Percentiles rank a stretch among this genome's conserved stretches.
These are phyloP conservation scores for Caloenas nicobarica DNA, from an alignment of 2,113 vertebrate species.

Conservation along the genomic window DNA sequence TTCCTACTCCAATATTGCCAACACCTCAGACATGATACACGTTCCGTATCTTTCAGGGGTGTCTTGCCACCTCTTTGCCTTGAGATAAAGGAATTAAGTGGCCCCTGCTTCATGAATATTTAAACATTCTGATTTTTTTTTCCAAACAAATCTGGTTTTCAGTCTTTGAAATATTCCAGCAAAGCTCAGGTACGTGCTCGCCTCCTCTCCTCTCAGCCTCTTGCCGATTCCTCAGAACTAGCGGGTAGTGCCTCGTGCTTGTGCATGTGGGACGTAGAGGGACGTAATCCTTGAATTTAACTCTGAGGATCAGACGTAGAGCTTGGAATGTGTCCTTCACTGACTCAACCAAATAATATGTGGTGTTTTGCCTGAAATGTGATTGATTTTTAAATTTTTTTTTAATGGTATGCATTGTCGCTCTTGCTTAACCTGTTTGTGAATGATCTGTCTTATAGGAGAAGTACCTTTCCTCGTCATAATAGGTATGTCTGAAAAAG, in stretches of 20 bases:
- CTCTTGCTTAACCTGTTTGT: slow-evolving; percentile 71
- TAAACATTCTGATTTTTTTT: neutral
- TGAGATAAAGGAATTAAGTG: neutral
- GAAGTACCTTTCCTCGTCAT: slow-evolving; percentile 65
- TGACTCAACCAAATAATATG: slow-evolving; percentile 1
- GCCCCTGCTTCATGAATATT: neutral
- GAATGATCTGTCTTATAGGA: slow-evolving; percentile 69
- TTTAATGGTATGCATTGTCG: slow-evolving; percentile 34
- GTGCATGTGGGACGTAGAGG: slow-evolving; percentile 56
- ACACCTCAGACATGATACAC: accelerated
- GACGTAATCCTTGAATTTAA: slow-evolving; percentile 15
- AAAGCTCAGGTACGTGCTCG: neutral
- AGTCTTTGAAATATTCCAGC: neutral
- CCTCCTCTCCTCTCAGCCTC: slow-evolving; percentile 50
- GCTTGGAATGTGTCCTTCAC: slow-evolving; percentile 46
- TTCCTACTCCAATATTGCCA: accelerated
- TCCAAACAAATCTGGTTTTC: neutral
- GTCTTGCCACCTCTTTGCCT: neutral
- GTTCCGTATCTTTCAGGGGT: neutral
- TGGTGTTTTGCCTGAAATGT: slow-evolving; percentile 47
- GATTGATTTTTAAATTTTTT: neutral
- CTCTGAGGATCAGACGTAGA: slow-evolving; percentile 23
- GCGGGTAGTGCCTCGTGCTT: slow-evolving; percentile 52
- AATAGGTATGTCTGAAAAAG: slow-evolving; percentile 58
- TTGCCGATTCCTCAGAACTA: neutral